phyloP scores from a whole-genome alignment of 2,797 vertebrate species.

The Chromobotia macracanthus region DNA sequence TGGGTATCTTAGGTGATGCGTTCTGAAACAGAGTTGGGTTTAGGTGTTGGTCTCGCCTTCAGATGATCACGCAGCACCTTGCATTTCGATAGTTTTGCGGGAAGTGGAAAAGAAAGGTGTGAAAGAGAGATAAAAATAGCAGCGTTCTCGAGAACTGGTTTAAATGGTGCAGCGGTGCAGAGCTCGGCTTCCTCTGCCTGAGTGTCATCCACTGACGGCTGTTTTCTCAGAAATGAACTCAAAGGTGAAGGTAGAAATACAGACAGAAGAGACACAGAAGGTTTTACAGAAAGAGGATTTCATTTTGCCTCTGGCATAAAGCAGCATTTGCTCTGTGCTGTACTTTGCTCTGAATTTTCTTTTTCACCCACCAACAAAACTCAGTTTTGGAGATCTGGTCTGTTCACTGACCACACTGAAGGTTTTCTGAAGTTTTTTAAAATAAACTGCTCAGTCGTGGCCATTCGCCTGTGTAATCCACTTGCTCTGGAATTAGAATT shows the following conservation, averaged over 20 bases:
- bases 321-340: not conserved
- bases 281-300: constrained; percentile 27
- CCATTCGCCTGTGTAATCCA: too few species aligned
- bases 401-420: too few species aligned
- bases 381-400: not conserved
- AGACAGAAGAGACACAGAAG: not conserved
- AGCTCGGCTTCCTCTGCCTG: constrained; percentile 38
- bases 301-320: constrained; percentile 27
- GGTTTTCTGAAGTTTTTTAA: too few species aligned
- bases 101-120: constrained; percentile 51
- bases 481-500: too few species aligned
- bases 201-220: constrained; percentile 11
- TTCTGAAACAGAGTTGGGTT: constrained; percentile 6
- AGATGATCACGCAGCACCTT: too few species aligned
- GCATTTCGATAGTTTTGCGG: constrained; percentile 23
- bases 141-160: constrained; percentile 31
- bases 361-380: constrained; percentile 7
- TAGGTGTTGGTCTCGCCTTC: not conserved
- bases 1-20: too few species aligned
- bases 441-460: too few species aligned
- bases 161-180: constrained; percentile 7
- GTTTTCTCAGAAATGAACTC: constrained; percentile 35
- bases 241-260: not conserved
- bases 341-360: too few species aligned
- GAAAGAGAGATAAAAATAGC: constrained; percentile 55